Conservation (phyloP, 2,888 invertebrate genomes). For the Plebejus argus region DNA sequence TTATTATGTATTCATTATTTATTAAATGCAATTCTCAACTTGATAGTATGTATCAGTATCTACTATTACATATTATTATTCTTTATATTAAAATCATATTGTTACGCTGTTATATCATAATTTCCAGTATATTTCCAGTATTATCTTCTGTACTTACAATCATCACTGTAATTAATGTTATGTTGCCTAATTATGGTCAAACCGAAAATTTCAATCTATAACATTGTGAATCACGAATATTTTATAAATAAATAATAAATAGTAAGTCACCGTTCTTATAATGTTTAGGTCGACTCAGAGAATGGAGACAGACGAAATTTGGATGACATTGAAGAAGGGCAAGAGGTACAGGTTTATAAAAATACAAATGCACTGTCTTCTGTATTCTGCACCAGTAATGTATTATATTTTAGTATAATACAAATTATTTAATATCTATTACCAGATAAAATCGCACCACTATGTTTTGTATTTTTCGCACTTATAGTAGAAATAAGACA, state of each 20-base stretch:
- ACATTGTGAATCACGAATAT: not conserved
- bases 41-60: no score
- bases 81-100: not conserved
- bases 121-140: not conserved
- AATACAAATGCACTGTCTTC: constrained; percentile 18
- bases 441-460: not conserved
- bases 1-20: no score
- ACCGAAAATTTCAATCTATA: not conserved
- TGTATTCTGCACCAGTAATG: not conserved
- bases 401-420: not conserved
- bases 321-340: not conserved
- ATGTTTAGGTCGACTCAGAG: constrained; percentile 9
- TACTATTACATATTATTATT: not conserved
- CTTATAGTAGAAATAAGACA: not conserved
- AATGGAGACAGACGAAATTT: not conserved
- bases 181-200: not conserved
- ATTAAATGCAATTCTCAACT: not conserved
- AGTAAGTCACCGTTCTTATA: not conserved
- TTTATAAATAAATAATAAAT: not conserved
- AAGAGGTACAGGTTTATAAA: not conserved
- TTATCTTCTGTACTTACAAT: not conserved
- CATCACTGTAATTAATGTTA: not conserved
- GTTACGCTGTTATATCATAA: not conserved
- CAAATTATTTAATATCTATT: not conserved
- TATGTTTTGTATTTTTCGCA: not conserved